Evolutionary conservation across 2,888 invertebrate genomes (phyloP), one percentile per base, ranked within the genome.

Genomic region (Diarsia mendica): DNA sequence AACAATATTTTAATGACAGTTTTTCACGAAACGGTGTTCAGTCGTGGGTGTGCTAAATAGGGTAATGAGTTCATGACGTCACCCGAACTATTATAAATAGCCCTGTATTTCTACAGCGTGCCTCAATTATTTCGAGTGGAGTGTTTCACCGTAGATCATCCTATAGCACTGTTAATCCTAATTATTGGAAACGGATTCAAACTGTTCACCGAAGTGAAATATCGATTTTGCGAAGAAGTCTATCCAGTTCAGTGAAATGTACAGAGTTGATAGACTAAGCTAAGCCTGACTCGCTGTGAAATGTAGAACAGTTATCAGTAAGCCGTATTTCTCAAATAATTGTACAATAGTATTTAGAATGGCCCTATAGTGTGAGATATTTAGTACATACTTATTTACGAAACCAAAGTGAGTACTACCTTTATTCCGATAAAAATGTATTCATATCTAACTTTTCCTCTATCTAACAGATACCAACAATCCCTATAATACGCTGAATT

Each of bases 201-300:
- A 78, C 60, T 74, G 79, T 79, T 83, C 81, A 83, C 44, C 60
- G 77, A 55, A 83, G 72, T 75, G 83, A 79, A 78, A 71, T 86
- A 83, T 83, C 69, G 73, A 77, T 72, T 84, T 13, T 77, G 64
- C 48, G 53, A 70, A 48, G 49, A 68, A 69, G 81, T 70, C 72
- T 81, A 79, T 85, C 75, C 64, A 77, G 76, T 53, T 72, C 51
- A 58, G 61, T 75, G 55, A 73, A 78, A 70, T 72, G 75, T 63
- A 67, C 58, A 49, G 58, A 67, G 58, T 33, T 49, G 49, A 71
- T 64, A 79, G 67, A 71, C 58, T 51, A 67, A 72, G 67, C 48
- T 72, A 53, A 67, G 39, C 51, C n/a, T 9, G 53, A 58, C n/a
- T 28, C 9, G 23, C 49, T 60, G 18, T 15, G 28, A 51, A 73